Evolutionary conservation across 2,888 invertebrate species (phyloP).

Genomic region (Hartigia nigra): DNA sequence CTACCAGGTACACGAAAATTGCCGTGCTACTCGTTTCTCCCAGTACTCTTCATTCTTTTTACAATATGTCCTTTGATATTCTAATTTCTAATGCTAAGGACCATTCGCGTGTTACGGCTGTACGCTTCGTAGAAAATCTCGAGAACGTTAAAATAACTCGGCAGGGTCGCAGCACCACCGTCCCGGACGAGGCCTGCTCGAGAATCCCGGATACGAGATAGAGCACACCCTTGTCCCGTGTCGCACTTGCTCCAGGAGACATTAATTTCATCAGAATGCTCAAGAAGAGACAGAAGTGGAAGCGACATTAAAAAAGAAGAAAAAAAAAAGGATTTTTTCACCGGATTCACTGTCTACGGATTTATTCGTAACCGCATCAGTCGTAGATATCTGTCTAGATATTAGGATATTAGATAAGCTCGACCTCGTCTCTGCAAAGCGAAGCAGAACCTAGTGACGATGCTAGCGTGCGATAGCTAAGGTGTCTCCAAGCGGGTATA

Average conservation of each 20-base stretch:
- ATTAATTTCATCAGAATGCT: no score
- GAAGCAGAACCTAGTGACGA: not conserved
- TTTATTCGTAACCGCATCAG: not conserved
- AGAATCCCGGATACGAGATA: conserved; percentile 32
- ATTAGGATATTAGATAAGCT: not conserved
- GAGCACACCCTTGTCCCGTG: not conserved
- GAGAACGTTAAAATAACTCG: conserved; percentile 20
- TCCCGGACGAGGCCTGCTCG: conserved; percentile 20
- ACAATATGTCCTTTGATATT: not conserved
- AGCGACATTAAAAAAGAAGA: not conserved
- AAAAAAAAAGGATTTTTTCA: not conserved
- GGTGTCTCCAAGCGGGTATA: conserved; percentile 27
- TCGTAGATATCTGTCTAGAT: not conserved
- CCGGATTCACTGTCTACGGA: not conserved
- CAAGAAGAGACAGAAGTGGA: not conserved
- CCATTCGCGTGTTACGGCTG: not conserved
- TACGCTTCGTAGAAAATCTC: not conserved
- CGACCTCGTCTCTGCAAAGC: conserved; percentile 1
- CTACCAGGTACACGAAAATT: not conserved
- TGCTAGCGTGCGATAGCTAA: not conserved
- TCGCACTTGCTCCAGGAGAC: not conserved
- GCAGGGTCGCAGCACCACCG: conserved; percentile 21
- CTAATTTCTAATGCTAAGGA: not conserved
- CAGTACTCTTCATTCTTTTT: not conserved
- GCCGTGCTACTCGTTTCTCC: not conserved